Conservation (phyloP, 2,797 vertebrate species). For the Cyprinodon diabolis region DNA sequence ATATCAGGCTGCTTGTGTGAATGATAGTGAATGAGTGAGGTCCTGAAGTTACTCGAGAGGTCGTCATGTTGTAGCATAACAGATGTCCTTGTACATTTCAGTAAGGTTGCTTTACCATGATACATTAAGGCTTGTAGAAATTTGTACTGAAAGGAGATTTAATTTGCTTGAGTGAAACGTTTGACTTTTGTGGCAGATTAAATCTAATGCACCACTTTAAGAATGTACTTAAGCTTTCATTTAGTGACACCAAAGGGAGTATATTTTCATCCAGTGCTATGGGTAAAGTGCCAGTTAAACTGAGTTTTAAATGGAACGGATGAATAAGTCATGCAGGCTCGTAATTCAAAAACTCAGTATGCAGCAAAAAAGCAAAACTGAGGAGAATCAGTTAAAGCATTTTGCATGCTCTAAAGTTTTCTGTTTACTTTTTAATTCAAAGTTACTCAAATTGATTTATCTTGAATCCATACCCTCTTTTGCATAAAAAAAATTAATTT, state of each 20-base stretch:
- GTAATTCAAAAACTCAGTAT: slow-evolving; percentile 38
- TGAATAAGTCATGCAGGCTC: slow-evolving; percentile 37
- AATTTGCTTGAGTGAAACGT: slow-evolving; percentile 19
- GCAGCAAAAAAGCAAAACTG: slow-evolving; percentile 55
- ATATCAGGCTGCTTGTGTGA: slow-evolving; percentile 40
- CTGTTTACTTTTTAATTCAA: slow-evolving; percentile 70
- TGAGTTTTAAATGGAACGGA: slow-evolving; percentile 62
- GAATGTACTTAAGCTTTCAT: slow-evolving; percentile 25
- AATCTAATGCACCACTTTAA: slow-evolving; percentile 31
- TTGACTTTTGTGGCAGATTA: slow-evolving; percentile 5
- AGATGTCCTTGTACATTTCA: background rate
- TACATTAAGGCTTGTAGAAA: slow-evolving; percentile 4
- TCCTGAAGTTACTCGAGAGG: background rate
- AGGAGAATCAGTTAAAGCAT: slow-evolving; percentile 48
- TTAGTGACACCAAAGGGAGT: slow-evolving; percentile 27
- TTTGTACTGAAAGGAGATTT: slow-evolving; percentile 22
- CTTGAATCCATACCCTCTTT: slow-evolving; percentile 55
- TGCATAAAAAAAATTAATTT: slow-evolving; percentile 34
- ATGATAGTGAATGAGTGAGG: slow-evolving; percentile 49
- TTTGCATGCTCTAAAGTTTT: slow-evolving; percentile 69
- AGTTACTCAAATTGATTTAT: slow-evolving; percentile 68
- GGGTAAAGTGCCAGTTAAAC: slow-evolving; percentile 48
- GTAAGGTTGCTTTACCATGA: background rate
- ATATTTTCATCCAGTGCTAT: slow-evolving; percentile 32
- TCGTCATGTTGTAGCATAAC: background rate